Evolutionary conservation across 2,113 vertebrate species (phyloP).

Genomic region (Phasianus colchicus): DNA sequence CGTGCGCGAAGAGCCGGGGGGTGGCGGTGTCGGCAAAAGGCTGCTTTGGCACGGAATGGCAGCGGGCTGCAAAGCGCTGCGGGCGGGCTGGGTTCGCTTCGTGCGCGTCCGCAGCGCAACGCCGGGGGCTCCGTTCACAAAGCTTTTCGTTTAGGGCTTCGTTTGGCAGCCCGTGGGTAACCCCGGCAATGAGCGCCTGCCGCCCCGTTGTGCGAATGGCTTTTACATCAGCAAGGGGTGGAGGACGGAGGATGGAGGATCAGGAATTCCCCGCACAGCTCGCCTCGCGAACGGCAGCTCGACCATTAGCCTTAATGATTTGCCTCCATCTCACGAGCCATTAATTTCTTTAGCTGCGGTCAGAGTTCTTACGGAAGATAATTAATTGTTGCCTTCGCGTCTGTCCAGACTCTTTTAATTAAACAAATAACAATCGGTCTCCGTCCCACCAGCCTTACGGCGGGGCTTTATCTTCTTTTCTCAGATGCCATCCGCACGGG

Average conservation of each 20-base stretch:
- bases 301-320: neutral
- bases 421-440: neutral
- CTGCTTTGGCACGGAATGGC: neutral
- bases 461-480: slow-evolving; percentile 21
- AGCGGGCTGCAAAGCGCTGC: neutral
- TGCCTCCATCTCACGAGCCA: neutral
- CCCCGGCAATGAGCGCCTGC: neutral
- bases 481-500: neutral
- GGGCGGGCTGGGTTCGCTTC: neutral
- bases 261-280: neutral
- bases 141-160: neutral
- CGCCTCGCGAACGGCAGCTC: neutral
- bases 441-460: neutral
- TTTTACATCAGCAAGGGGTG: neutral
- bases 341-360: neutral
- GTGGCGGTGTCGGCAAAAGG: slow-evolving; percentile 44
- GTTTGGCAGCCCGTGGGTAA: neutral
- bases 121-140: neutral
- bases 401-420: neutral
- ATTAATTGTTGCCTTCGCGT: neutral
- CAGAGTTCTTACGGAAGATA: neutral
- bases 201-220: neutral
- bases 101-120: neutral
- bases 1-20: neutral
- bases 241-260: neutral